phyloP scores from a whole-genome alignment of 2,888 invertebrate species.

The Pachliopta kotzebuea region DNA sequence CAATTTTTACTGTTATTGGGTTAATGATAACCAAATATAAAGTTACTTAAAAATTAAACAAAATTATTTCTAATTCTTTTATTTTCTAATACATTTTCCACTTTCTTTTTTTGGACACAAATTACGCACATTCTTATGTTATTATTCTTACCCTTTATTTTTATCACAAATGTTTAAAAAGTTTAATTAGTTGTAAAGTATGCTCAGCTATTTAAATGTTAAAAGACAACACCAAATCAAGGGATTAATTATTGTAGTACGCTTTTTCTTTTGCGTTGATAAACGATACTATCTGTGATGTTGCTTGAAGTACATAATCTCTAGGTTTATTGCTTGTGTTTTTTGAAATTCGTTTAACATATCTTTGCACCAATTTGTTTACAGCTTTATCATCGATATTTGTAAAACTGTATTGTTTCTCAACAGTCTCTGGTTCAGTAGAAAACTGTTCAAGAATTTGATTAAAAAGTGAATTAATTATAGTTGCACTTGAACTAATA shows the following conservation, averaged over 20 bases:
- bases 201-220: neutral
- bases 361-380: slow-evolving; percentile 1
- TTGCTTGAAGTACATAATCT: slow-evolving; percentile 42
- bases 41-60: too few species aligned
- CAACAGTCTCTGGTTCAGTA: neutral
- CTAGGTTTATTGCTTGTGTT: slow-evolving; percentile 3
- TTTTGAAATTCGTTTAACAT: slow-evolving; percentile 8
- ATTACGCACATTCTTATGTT: neutral
- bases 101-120: neutral
- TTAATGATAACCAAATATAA: too few species aligned
- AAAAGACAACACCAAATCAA: neutral
- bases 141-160: neutral
- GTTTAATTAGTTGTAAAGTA: neutral
- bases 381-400: neutral
- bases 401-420: slow-evolving; percentile 6
- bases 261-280: slow-evolving; percentile 54
- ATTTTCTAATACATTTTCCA: neutral
- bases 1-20: too few species aligned
- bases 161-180: neutral
- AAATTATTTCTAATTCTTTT: neutral
- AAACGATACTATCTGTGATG: slow-evolving; percentile 51
- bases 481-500: slow-evolving; percentile 8
- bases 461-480: slow-evolving; percentile 18
- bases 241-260: slow-evolving; percentile 33
- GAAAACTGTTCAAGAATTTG: slow-evolving; percentile 2